A percentile compares a stretch with the other conserved stretches of the same genome.
These are phyloP conservation scores for Phrynocephalus versicolor DNA, from an alignment of 2,113 vertebrate genomes.

Conservation along the genomic window DNA sequence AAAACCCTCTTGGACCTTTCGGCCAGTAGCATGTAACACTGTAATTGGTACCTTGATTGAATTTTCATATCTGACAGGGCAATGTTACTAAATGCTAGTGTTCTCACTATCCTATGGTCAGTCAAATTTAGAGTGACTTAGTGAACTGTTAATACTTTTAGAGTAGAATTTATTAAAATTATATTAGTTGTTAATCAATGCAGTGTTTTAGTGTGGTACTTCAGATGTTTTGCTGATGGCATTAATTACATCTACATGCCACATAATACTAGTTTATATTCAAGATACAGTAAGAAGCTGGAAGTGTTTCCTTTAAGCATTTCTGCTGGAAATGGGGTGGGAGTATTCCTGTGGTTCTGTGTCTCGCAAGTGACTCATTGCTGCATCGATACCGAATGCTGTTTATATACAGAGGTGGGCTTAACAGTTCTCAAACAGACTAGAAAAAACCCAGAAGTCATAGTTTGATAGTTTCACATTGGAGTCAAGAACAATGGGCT, in stretches of 20 bases:
- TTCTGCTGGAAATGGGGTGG: not conserved
- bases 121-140: constrained; percentile 34
- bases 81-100: not conserved
- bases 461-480: not conserved
- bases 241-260: not conserved
- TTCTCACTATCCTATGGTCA: constrained; percentile 1
- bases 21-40: constrained; percentile 27
- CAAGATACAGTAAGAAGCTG: not conserved
- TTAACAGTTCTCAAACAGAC: not conserved
- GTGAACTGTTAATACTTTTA: constrained; percentile 18
- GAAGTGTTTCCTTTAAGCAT: not conserved
- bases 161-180: constrained; percentile 7
- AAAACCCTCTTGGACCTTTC: not conserved
- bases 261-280: not conserved
- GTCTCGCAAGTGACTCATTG: not conserved
- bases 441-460: not conserved
- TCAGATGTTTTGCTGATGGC: not conserved
- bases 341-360: not conserved
- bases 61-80: constrained; percentile 35
- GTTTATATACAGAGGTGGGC: not conserved
- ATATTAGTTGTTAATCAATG: constrained; percentile 8
- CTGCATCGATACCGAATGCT: not conserved
- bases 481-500: not conserved
- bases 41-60: not conserved
- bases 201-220: not conserved